Conservation (phyloP, 2,113 vertebrate species). For the Sinocyclocheilus maitianheensis region DNA sequence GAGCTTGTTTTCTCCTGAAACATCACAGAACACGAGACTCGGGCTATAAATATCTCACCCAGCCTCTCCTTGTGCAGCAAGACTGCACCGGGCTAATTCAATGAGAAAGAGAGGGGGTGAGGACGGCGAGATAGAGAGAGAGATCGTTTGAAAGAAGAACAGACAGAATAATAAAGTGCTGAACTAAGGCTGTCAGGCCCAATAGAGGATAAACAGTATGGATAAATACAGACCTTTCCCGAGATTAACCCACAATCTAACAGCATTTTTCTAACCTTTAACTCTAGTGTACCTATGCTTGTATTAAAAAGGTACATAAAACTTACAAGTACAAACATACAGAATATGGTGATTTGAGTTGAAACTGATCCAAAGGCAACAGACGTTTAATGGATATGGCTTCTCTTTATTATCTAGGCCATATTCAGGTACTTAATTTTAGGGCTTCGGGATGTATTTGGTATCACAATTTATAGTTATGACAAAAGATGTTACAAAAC, state of each 20-base stretch:
- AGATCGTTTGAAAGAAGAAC: constrained; percentile 13
- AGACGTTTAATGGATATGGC: constrained; percentile 12
- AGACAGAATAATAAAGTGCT: constrained; percentile 15
- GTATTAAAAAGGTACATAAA: background rate
- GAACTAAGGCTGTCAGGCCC: background rate
- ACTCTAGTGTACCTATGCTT: background rate
- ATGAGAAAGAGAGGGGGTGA: background rate
- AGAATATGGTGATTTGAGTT: background rate
- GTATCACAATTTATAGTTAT: background rate
- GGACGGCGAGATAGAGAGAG: background rate
- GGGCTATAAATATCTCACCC: constrained; percentile 50
- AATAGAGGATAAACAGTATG: background rate
- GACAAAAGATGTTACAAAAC: background rate
- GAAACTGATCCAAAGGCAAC: background rate
- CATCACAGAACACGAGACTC: constrained; percentile 26
- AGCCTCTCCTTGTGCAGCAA: constrained; percentile 30
- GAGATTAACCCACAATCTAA: constrained; percentile 19
- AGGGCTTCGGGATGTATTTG: background rate
- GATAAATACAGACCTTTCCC: constrained; percentile 16
- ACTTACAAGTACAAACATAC: background rate
- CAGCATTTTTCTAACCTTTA: background rate
- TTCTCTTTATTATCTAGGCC: background rate
- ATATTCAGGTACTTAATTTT: background rate
- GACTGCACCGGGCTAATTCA: constrained; percentile 46
- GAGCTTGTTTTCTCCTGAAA: constrained; percentile 33